Evolutionary conservation across 2,113 vertebrate species (phyloP), one percentile per base, ranked within the genome.

Genomic region (Chinchilla lanigera): DNA sequence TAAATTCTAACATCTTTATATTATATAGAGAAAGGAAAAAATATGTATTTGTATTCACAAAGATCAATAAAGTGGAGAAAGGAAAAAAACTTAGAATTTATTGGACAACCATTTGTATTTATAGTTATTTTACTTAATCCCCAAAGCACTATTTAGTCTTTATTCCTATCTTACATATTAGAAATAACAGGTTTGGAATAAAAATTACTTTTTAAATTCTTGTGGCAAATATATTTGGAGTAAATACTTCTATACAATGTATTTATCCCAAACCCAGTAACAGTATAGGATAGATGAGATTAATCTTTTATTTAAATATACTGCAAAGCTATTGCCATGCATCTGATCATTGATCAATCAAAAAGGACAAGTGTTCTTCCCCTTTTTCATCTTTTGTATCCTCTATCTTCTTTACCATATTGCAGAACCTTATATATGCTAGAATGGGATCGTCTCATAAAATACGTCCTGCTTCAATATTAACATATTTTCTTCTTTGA

Each of bases 401-500:
- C 11, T 2, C 2, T 58, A 47, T 47, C 38, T 63, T 91, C 24
- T 85, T 30, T 87, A 20, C 20, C 26, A 24, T 83, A 28, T 50
- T 93, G 20, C 35, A 95, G 52, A 81, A 58, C 8, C 75, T 2
- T 67, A 24, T 47, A 20, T 14, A 41, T 83, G 41, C 33, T 69
- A 58, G 2, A 58, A 67, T 67, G 12, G 61, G 54, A 16, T 89
- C 71, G 81, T 56, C 28, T 69, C 50, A 80, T 90, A 86, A 91
- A 93, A 58, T 89, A 4, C 12, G 84, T 89, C 35, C 56, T 47
- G 13, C 5, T 52, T 94, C 61, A 84, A 50, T 47, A 54, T 69
- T 58, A 84, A 65, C 75, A 86, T 89, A 65, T 86, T 90, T 93
- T 65, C 35, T 63, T 61, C 41, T 83, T 94, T 65, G 7, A 92